Evolutionary conservation across 1,140 invertebrate species (phyloP).

Genomic region (Palaemon carinicauda): DNA sequence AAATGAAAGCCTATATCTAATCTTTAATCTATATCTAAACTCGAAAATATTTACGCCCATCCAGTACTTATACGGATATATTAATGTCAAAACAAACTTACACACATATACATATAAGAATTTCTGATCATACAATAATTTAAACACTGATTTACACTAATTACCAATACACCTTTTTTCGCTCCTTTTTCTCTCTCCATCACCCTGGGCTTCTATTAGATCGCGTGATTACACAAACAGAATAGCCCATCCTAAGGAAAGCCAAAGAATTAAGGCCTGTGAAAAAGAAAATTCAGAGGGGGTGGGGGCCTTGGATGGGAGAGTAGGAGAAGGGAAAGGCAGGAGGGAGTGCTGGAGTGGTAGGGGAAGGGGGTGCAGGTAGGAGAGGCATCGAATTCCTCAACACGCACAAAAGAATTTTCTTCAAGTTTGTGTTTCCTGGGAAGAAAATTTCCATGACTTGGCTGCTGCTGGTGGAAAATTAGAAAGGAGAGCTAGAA

Average conservation of each 20-base stretch:
- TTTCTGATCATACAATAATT: neutral
- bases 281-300: neutral
- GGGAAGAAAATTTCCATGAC: conserved; percentile 22
- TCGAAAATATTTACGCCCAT: no score
- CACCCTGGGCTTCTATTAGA: no score
- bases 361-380: neutral
- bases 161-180: no score
- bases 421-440: conserved; percentile 3
- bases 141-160: no score
- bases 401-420: conserved; percentile 9
- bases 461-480: conserved; percentile 11
- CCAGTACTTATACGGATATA: no score
- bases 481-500: conserved; percentile 33
- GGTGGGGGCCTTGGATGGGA: neutral
- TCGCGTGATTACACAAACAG: neutral
- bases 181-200: no score
- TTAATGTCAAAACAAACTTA: neutral
- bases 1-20: no score
- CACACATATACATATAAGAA: neutral
- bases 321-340: no score
- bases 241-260: neutral
- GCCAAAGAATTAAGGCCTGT: neutral
- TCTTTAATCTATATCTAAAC: no score
- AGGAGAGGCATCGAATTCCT: neutral
- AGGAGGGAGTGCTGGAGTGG: no score